Evolutionary conservation across 2,888 invertebrate species (phyloP), one percentile per base, ranked within the genome.

Genomic region (Sthenelais limicola): DNA sequence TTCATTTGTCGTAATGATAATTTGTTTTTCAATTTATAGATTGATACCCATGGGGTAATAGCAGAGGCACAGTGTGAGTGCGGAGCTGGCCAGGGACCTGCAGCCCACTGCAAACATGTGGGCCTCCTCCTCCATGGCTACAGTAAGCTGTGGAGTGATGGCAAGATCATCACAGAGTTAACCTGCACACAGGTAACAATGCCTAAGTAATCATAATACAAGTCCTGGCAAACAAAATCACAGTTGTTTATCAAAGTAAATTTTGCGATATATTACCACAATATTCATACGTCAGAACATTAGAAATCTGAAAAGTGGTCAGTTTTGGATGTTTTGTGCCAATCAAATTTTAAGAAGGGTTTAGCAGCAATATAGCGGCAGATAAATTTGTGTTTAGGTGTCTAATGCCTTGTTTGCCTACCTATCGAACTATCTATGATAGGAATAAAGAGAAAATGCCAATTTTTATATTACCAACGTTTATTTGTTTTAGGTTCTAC

Each of bases 21-120:
- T 51, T 51, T 18, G 51, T 12, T 56, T 5, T 56, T n/a, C 35
- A n/a, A 43, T 5, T 56, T 56, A n/a, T n/a, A 56, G 32, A 26
- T 32, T 21, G 38, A 66, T 43, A 66, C 7, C n/a, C 35, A 66
- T 35, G 35, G 43, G 18, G 32, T 38, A 18, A 38, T 33, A 5
- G 4, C 33, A 9, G 24, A 33, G 21, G 18, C 33, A 7, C 67
- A 66, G 43, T 66, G 38, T 66, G 67, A 66, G 9, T 66, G 67
- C 43, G 67, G 67, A 33, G 67, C 67, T 12, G 67, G 67, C 28
- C 43, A 38, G 21, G 67, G 67, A 9, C 67, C 67, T 5, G 18
- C 21, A 38, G 67, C 67, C 24, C 67, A 66, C 21, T 66, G 67
- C 21, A 66, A 66, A 32, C 67, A 66, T 66, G 35, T 66, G 5